phyloP scores from a whole-genome alignment of 2,888 invertebrate genomes.

The Rhodophaea formosa region DNA sequence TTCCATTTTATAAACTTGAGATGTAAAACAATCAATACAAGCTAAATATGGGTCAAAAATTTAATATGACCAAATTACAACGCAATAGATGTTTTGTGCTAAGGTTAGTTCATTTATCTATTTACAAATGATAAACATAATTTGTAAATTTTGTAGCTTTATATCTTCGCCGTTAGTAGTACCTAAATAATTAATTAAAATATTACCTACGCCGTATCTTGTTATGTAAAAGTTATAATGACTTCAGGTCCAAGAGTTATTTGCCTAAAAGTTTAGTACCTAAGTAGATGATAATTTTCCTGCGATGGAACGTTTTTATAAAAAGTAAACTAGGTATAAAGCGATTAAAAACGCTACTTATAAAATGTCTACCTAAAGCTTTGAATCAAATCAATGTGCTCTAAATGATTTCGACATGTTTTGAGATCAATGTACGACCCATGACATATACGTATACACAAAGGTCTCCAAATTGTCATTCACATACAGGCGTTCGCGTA shows the following conservation, averaged over 20 bases:
- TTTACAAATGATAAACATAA: neutral
- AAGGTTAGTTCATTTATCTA: neutral
- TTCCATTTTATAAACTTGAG: too few relatives aligned
- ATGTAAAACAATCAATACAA: too few relatives aligned
- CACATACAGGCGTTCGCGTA: neutral
- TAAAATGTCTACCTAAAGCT: too few relatives aligned
- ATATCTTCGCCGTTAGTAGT: too few relatives aligned
- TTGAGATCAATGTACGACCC: slow-evolving; percentile 9
- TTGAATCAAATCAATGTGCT: neutral
- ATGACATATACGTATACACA: slow-evolving; percentile 6
- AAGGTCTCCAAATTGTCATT: slow-evolving; percentile 6
- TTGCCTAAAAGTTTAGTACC: too few relatives aligned
- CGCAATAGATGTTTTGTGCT: neutral
- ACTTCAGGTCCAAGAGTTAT: too few relatives aligned
- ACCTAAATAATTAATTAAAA: too few relatives aligned
- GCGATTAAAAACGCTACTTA: too few relatives aligned
- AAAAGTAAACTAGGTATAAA: too few relatives aligned
- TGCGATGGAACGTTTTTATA: too few relatives aligned
- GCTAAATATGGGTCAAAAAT: neutral
- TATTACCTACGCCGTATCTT: neutral
- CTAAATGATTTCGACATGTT: neutral
- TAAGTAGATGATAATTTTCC: too few relatives aligned
- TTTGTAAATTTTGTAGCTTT: neutral
- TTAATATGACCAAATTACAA: neutral
- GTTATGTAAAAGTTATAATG: too few relatives aligned